A percentile compares a stretch with the other conserved stretches of the same genome.
phyloP scores from a whole-genome alignment of 2,888 invertebrate genomes.

The Ganaspis brasiliensis region DNA sequence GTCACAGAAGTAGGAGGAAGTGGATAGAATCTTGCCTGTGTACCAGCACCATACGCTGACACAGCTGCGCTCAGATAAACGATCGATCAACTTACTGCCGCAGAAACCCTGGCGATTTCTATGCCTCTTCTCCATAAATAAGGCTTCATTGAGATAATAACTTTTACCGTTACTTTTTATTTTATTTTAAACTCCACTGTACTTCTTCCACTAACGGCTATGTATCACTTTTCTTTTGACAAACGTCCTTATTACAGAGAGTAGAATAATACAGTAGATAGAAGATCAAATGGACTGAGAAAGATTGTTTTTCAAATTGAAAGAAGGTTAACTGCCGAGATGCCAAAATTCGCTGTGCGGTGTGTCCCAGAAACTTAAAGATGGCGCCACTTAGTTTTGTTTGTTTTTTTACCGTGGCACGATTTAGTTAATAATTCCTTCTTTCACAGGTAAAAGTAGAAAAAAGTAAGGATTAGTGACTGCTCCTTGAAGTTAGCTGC shows the following conservation, averaged over 20 bases:
- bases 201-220: neutral
- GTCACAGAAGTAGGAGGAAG: constrained; percentile 27
- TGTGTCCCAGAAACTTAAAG: too few relatives aligned
- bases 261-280: neutral
- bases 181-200: constrained; percentile 8
- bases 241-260: neutral
- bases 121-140: constrained; percentile 34
- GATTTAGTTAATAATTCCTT: too few relatives aligned
- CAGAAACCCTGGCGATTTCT: constrained; percentile 29
- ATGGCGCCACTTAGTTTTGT: too few relatives aligned
- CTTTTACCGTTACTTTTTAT: constrained; percentile 36
- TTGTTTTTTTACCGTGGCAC: too few relatives aligned
- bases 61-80: constrained; percentile 34
- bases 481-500: too few relatives aligned
- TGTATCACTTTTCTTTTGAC: constrained; percentile 1
- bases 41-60: neutral
- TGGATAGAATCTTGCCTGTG: constrained; percentile 15
- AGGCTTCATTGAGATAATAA: constrained; percentile 36
- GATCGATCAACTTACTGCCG: constrained; percentile 25
- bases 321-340: too few relatives aligned
- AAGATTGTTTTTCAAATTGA: too few relatives aligned
- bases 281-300: neutral
- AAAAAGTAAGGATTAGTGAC: too few relatives aligned
- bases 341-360: too few relatives aligned
- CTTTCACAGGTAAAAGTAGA: too few relatives aligned